phyloP scores from a whole-genome alignment of 2,113 vertebrate genomes.

The Glaucomys volans region DNA sequence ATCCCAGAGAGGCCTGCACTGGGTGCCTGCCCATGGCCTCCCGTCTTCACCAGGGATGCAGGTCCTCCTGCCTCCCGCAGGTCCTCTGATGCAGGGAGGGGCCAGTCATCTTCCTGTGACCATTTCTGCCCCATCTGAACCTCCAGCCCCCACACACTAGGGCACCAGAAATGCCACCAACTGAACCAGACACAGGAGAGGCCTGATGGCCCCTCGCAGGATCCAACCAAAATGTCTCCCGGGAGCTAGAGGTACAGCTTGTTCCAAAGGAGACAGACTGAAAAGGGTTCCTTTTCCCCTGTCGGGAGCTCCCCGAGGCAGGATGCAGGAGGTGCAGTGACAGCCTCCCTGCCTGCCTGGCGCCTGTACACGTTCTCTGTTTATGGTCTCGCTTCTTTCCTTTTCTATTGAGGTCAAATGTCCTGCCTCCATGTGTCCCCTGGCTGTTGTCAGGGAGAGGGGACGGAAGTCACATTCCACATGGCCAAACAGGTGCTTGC shows the following conservation, averaged over 20 bases:
- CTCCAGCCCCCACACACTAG: too few species aligned
- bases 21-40: neutral
- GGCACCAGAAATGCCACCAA: neutral
- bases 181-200: too few species aligned
- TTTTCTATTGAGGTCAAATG: neutral
- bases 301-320: too few species aligned
- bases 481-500: fast-evolving
- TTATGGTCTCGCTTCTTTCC: neutral
- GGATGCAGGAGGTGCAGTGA: neutral
- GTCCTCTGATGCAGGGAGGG: neutral
- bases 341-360: neutral
- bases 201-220: fast-evolving
- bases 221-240: neutral
- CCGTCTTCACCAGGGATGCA: neutral
- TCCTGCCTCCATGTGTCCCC: too few species aligned
- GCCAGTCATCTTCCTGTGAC: too few species aligned
- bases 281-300: neutral
- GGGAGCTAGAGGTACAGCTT: neutral
- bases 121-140: neutral
- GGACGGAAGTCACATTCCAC: too few species aligned
- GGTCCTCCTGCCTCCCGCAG: neutral
- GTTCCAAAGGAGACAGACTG: neutral
- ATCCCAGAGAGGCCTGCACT: too few species aligned
- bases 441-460: neutral
- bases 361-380: fast-evolving